Conservation (phyloP, 2,797 vertebrate species). For the Lithobates sylvaticus region DNA sequence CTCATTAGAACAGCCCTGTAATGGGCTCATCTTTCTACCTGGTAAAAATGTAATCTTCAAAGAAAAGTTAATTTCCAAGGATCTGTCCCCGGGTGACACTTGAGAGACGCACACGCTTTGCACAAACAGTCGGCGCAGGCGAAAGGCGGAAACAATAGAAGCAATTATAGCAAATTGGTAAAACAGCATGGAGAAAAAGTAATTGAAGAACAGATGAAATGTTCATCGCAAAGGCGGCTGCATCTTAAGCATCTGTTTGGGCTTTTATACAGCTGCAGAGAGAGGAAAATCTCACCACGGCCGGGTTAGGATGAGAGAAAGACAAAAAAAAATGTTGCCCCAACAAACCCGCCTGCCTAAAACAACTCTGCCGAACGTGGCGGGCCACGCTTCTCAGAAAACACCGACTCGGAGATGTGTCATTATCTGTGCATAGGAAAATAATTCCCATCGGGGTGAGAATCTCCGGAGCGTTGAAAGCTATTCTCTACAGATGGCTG, state of each 20-base stretch:
- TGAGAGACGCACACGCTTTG: background rate
- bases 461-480: too few relatives aligned
- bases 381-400: too few relatives aligned
- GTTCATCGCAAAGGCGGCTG: background rate
- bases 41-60: slow-evolving; percentile 3
- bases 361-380: too few relatives aligned
- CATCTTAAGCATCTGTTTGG: background rate
- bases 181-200: slow-evolving; percentile 22
- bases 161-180: slow-evolving; percentile 32
- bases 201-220: slow-evolving; percentile 23
- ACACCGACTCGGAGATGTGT: too few relatives aligned
- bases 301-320: too few relatives aligned
- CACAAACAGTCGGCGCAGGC: background rate
- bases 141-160: too few relatives aligned
- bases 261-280: background rate
- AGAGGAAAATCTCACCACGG: too few relatives aligned
- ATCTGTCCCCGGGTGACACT: slow-evolving; percentile 8
- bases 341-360: too few relatives aligned
- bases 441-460: too few relatives aligned
- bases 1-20: background rate
- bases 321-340: too few relatives aligned
- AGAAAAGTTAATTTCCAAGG: slow-evolving; percentile 28
- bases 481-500: too few relatives aligned
- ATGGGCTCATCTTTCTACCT: slow-evolving; percentile 5
- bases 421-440: too few relatives aligned